Evolutionary conservation across 2,113 vertebrate genomes (phyloP).

Genomic region (Lepus timidus): DNA sequence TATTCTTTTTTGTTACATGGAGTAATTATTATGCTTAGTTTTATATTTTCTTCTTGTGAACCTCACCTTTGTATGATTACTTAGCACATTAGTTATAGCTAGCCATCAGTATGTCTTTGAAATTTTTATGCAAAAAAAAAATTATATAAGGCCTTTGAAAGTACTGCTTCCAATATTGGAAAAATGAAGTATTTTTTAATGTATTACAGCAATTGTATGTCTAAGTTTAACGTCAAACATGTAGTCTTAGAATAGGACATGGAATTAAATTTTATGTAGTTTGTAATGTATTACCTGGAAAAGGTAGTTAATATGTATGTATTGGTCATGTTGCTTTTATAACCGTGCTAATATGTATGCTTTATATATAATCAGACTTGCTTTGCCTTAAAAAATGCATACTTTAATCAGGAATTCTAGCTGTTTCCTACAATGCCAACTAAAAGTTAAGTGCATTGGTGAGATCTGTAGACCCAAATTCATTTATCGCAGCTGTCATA

Average conservation of each 20-base stretch:
- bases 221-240: constrained; percentile 62
- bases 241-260: constrained; percentile 75
- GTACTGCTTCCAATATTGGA: constrained; percentile 77
- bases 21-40: constrained; percentile 81
- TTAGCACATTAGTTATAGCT: constrained; percentile 79
- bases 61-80: constrained; percentile 81
- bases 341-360: constrained; percentile 42
- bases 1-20: constrained; percentile 79
- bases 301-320: constrained; percentile 42
- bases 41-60: constrained; percentile 86
- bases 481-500: constrained; percentile 14
- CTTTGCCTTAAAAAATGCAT: constrained; percentile 72
- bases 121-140: constrained; percentile 84
- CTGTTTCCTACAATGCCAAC: constrained; percentile 69
- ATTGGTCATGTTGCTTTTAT: constrained; percentile 42
- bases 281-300: constrained; percentile 63
- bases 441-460: constrained; percentile 49
- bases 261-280: constrained; percentile 75
- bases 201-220: constrained; percentile 76
- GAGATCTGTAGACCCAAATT: constrained; percentile 52
- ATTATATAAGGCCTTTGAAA: constrained; percentile 82
- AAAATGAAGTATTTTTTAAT: constrained; percentile 81
- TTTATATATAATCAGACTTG: constrained; percentile 59
- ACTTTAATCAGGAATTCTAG: constrained; percentile 68
- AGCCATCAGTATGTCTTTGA: constrained; percentile 82